Evolutionary conservation across 2,797 vertebrate species (phyloP).

Genomic region (Acanthis flammea): DNA sequence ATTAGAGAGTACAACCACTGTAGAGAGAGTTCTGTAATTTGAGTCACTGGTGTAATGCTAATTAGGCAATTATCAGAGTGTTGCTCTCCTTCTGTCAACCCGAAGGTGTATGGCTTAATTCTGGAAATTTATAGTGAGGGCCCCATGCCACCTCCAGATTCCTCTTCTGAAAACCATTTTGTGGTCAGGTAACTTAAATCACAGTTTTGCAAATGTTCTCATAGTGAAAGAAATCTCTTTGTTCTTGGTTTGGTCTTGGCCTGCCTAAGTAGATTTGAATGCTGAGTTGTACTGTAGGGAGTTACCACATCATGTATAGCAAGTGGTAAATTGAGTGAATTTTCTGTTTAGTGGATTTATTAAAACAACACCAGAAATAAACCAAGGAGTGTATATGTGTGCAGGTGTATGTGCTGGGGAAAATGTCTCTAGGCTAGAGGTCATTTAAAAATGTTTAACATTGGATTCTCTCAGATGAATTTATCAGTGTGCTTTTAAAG

Average conservation of each 20-base stretch:
- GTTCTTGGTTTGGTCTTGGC: not conserved
- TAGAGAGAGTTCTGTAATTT: not conserved
- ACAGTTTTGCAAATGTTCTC: not conserved
- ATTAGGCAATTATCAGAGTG: not conserved
- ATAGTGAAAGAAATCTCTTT: not conserved
- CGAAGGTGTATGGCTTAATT: not conserved
- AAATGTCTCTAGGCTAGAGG: not conserved
- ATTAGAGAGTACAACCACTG: not conserved
- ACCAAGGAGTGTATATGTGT: not conserved
- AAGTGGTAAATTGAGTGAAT: not conserved
- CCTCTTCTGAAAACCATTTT: not conserved
- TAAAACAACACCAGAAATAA: not conserved
- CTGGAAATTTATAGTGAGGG: not conserved
- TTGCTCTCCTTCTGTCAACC: not conserved
- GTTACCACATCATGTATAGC: fast-evolving
- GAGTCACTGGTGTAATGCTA: not conserved
- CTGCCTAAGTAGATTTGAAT: not conserved
- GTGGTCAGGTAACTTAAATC: not conserved
- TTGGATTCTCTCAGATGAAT: not conserved
- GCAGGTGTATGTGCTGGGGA: not conserved
- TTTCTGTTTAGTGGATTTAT: not conserved
- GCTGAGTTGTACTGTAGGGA: not conserved
- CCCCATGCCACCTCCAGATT: not conserved
- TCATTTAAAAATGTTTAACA: not conserved
- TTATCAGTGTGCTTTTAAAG: not conserved